Percentiles rank a stretch among this genome's conserved stretches.
Evolutionary conservation across 1,140 invertebrate genomes (phyloP).

Genomic region (Drosophila obscura): DNA sequence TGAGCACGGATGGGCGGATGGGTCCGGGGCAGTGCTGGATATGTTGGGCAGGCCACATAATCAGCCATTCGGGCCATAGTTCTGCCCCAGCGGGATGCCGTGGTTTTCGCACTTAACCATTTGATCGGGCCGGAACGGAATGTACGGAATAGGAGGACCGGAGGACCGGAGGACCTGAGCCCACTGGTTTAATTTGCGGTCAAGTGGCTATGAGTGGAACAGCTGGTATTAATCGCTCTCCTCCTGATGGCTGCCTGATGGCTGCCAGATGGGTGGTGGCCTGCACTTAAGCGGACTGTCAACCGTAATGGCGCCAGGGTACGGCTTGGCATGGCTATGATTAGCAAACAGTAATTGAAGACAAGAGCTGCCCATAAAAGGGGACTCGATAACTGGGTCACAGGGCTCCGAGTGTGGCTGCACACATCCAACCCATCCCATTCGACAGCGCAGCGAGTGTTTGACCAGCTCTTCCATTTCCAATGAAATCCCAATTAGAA

Average conservation of each 20-base stretch:
- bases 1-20: conserved; percentile 50
- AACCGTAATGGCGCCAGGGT: conserved; percentile 41
- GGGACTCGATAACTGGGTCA: conserved; percentile 42
- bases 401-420: conserved; percentile 9
- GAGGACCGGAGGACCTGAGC: not conserved
- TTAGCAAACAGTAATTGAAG: conserved; percentile 58
- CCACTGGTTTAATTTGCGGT: conserved; percentile 38
- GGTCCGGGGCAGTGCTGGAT: not conserved
- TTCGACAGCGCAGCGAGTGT: conserved; percentile 18
- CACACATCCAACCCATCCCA: not conserved
- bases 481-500: conserved; percentile 49
- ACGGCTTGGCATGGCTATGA: conserved; percentile 16
- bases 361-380: conserved; percentile 44
- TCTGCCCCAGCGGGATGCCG: conserved; percentile 12
- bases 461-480: conserved; percentile 52
- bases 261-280: not conserved
- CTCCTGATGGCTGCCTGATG: not conserved
- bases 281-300: conserved; percentile 46
- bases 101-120: conserved; percentile 16
- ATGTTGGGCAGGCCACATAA: conserved; percentile 9
- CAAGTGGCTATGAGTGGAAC: conserved; percentile 27
- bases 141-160: not conserved
- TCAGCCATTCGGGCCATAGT: conserved; percentile 11
- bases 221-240: conserved; percentile 34
- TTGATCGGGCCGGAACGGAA: not conserved